phyloP scores from a whole-genome alignment of 2,113 vertebrate species.

The sheep (Ovis aries) region ARS-UI_Ramb_v3.0 NC_056059.1:51676001-51676500 shows the following conservation, averaged over 20 bases:
- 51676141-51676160: background rate
- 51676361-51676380: background rate
- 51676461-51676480: too few relatives aligned
- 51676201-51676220: rapidly evolving
- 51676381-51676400: background rate
- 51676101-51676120: background rate
- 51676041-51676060: background rate
- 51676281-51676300: background rate
- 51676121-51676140: background rate
- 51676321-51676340: background rate
- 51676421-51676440: background rate
- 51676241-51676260: rapidly evolving
- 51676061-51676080: background rate
- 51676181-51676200: background rate
- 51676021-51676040: background rate
- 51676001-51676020: background rate
- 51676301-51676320: background rate
- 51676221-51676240: background rate
- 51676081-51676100: background rate
- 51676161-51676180: background rate
- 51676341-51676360: background rate
- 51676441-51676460: background rate
- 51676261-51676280: background rate
- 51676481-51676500: too few relatives aligned
- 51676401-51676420: background rate